A percentile compares a stretch with the other conserved stretches of the same genome.
Conservation (phyloP, 2,888 invertebrate species). For the Dryadula phaetusa region DNA sequence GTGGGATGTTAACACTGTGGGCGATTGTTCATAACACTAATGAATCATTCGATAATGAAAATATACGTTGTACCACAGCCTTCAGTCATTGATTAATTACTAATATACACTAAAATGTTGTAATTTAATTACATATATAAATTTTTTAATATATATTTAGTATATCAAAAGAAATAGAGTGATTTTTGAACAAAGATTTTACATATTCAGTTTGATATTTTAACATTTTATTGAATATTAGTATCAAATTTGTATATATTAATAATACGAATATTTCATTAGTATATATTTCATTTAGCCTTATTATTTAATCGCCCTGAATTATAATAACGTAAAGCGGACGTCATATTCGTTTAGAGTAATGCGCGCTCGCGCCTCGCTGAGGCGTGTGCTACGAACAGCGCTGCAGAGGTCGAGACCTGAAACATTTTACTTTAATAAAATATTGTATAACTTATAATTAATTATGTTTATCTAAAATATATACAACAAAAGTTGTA, state of each 20-base stretch:
- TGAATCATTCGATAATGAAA: slow-evolving; percentile 21
- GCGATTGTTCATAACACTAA: slow-evolving; percentile 2
- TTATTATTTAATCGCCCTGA: not conserved
- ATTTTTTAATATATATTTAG: not conserved
- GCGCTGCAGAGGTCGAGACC: slow-evolving; percentile 73
- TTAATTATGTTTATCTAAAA: too few relatives aligned
- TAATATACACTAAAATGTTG: not conserved
- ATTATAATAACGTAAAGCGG: slow-evolving; percentile 16
- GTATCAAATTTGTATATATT: slow-evolving; percentile 2
- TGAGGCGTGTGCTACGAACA: slow-evolving; percentile 73
- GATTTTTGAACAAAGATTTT: not conserved
- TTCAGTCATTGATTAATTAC: not conserved
- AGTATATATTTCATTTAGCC: not conserved
- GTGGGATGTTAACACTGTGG: slow-evolving; percentile 10
- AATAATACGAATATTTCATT: slow-evolving; percentile 12
- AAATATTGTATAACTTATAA: not conserved
- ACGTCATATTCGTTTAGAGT: slow-evolving; percentile 31
- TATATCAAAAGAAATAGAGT: too few relatives aligned
- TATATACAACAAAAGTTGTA: not conserved
- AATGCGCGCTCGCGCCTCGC: slow-evolving; percentile 59
- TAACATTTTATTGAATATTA: slow-evolving; percentile 6
- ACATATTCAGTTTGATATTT: not conserved
- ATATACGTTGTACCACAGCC: slow-evolving; percentile 16
- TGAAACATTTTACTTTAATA: slow-evolving; percentile 52
- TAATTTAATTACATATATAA: not conserved